Conservation (phyloP, 2,888 invertebrate genomes). For the Ichneumon xanthorius region DNA sequence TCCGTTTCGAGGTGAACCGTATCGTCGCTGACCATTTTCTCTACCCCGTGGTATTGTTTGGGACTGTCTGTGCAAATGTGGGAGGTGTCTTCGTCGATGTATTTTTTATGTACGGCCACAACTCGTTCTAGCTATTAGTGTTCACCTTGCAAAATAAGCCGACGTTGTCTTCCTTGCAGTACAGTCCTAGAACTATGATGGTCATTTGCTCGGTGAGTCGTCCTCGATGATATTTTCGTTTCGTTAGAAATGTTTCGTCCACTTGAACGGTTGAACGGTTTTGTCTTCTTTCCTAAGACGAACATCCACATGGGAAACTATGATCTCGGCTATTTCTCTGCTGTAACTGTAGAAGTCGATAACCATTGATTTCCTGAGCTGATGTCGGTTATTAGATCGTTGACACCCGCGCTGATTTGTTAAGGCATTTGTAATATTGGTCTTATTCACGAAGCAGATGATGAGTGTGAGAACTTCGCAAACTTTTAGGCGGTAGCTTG, state of each 20-base stretch:
- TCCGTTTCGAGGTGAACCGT: background rate
- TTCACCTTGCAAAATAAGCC: conserved; percentile 50
- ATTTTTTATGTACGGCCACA: conserved; percentile 63
- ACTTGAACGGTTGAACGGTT: background rate
- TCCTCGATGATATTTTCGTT: background rate
- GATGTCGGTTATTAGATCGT: background rate
- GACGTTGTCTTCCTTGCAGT: conserved; percentile 63
- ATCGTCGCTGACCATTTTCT: background rate
- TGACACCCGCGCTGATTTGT: conserved; percentile 29
- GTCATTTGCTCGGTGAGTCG: conserved; percentile 42
- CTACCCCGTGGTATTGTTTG: conserved; percentile 54
- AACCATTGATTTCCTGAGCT: conserved; percentile 25
- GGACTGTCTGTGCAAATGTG: conserved; percentile 59
- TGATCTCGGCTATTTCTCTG: conserved; percentile 55
- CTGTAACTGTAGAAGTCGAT: conserved; percentile 57
- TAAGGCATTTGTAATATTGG: background rate
- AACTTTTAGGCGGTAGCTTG: background rate
- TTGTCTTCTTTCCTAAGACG: conserved; percentile 30
- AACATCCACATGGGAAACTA: conserved; percentile 42
- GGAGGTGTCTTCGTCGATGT: conserved; percentile 46
- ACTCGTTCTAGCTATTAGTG: conserved; percentile 52
- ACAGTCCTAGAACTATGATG: conserved; percentile 57
- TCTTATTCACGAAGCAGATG: background rate
- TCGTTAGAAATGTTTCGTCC: conserved; percentile 58
- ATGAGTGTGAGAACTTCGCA: background rate